Conservation (phyloP, 2,797 vertebrate genomes). For the Peromyscus nudipes region DNA sequence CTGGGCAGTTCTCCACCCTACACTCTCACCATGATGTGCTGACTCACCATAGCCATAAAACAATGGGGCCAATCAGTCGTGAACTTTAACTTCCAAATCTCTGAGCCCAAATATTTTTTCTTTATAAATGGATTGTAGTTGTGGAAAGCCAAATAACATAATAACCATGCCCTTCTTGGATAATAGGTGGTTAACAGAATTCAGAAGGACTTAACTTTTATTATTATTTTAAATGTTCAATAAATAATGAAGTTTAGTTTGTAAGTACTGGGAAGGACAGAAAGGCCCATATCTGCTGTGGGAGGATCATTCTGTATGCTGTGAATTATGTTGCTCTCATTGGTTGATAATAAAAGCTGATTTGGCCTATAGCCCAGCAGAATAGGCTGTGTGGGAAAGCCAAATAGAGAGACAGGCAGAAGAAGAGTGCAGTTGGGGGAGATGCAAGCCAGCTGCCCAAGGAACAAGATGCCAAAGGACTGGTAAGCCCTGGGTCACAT, state of each 20-base stretch:
- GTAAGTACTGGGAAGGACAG: neutral
- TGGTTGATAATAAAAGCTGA: no score
- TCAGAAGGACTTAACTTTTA: neutral
- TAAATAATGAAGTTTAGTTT: neutral
- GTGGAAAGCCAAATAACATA: neutral
- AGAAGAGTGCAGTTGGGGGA: no score
- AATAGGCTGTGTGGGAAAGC: no score
- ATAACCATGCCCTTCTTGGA: neutral
- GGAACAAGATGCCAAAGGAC: no score
- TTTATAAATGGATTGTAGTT: neutral
- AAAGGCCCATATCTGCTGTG: no score
- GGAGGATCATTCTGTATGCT: no score
- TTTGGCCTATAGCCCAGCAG: no score
- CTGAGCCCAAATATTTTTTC: neutral
- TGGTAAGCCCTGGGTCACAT: no score
- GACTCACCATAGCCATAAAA: neutral
- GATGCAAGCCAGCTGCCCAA: no score
- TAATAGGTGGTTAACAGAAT: neutral
- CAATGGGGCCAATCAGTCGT: neutral
- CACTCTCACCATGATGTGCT: neutral
- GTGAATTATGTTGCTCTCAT: no score
- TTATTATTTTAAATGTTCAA: neutral
- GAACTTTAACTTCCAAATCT: neutral
- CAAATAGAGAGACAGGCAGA: no score
- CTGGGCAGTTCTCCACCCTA: neutral